Percentiles rank a stretch among this genome's conserved stretches.
These are phyloP conservation scores for Brenthis ino DNA, from an alignment of 2,888 invertebrate genomes.

Conservation along the genomic window DNA sequence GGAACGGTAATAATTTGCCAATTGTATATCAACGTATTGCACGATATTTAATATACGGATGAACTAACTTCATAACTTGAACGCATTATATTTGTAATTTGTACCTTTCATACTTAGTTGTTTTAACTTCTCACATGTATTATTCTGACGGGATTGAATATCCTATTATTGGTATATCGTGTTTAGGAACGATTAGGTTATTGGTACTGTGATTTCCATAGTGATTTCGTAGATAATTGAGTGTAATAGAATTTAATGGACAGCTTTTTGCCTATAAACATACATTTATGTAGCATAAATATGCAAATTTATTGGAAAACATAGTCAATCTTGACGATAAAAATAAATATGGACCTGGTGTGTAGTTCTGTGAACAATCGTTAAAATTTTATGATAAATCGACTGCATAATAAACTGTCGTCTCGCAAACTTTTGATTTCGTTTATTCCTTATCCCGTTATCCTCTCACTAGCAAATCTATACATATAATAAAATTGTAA, in stretches of 20 bases:
- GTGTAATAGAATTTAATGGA: constrained; percentile 13
- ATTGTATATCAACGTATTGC: too few relatives aligned
- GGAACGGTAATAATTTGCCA: too few relatives aligned
- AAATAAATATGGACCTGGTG: constrained; percentile 22
- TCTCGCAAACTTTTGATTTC: not conserved
- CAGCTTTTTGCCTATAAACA: constrained; percentile 17
- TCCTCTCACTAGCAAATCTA: too few relatives aligned
- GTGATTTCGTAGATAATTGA: constrained; percentile 6
- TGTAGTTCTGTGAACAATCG: constrained; percentile 15
- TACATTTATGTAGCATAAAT: constrained; percentile 7
- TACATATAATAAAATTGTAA: too few relatives aligned
- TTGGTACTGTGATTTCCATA: constrained; percentile 33
- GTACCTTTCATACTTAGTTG: too few relatives aligned
- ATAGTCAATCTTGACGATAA: not conserved
- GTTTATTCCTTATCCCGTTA: too few relatives aligned
- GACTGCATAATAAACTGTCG: constrained; percentile 29
- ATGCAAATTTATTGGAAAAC: constrained; percentile 4
- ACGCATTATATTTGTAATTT: too few relatives aligned
- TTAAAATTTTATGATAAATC: constrained; percentile 29
- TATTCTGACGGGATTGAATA: not conserved
- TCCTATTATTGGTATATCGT: constrained; percentile 3
- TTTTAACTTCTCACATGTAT: not conserved
- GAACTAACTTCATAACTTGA: too few relatives aligned
- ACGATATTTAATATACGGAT: too few relatives aligned
- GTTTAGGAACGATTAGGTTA: constrained; percentile 25